Evolutionary conservation across 1,140 invertebrate species (phyloP).

Genomic region (Hyphantria cunea): DNA sequence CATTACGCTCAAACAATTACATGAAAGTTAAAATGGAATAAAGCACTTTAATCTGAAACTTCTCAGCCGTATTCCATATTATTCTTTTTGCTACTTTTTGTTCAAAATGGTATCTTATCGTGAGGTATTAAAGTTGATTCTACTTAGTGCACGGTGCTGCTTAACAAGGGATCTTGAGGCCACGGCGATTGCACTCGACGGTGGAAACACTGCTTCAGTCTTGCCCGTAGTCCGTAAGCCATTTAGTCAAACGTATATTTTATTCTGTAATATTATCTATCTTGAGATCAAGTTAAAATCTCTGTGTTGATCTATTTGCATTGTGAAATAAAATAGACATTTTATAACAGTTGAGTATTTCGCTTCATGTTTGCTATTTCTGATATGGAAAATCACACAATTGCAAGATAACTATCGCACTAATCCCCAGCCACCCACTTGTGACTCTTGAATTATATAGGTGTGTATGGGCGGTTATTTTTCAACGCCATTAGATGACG

Average conservation of each 20-base stretch:
- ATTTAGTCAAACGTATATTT: conserved; percentile 1
- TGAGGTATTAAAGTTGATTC: conserved; percentile 23
- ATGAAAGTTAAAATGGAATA: conserved; percentile 45
- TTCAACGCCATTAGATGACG: too few species aligned
- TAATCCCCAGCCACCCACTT: too few species aligned
- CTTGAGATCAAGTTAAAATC: too few species aligned
- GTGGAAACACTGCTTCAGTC: conserved; percentile 24
- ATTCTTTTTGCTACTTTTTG: conserved; percentile 11
- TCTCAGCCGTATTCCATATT: conserved; percentile 38
- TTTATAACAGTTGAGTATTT: too few species aligned
- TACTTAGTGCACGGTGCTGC: conserved; percentile 7
- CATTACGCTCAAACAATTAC: conserved; percentile 37
- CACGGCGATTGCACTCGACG: conserved; percentile 38
- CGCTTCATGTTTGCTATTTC: too few species aligned
- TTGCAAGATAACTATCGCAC: too few species aligned
- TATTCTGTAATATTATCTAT: too few species aligned
- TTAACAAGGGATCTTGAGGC: conserved; percentile 44
- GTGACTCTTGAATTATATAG: too few species aligned
- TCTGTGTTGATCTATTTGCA: too few species aligned
- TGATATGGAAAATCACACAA: too few species aligned
- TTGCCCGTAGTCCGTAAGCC: conserved; percentile 7
- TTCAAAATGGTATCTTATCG: conserved; percentile 13
- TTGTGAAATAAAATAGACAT: too few species aligned
- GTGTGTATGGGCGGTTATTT: too few species aligned
- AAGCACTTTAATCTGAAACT: conserved; percentile 48